Evolutionary conservation across 2,888 invertebrate genomes (phyloP).

Genomic region (Autographa gamma): DNA sequence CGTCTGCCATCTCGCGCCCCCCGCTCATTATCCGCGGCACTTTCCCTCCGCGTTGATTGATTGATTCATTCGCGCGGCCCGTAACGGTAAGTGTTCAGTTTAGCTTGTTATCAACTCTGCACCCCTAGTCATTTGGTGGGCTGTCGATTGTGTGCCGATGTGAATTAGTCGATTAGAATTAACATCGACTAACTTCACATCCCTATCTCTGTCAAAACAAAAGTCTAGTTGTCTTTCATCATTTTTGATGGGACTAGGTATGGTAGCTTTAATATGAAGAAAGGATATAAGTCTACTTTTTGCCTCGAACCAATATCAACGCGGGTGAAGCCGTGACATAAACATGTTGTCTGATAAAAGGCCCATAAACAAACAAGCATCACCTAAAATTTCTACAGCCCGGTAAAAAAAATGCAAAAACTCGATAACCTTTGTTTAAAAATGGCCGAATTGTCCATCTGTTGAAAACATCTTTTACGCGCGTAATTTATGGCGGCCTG

Average conservation of each 20-base stretch:
- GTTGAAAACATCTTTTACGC: conserved; percentile 65
- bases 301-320: no score
- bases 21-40: conserved; percentile 70
- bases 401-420: conserved; percentile 38
- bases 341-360: no score
- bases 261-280: no score
- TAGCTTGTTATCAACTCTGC: conserved; percentile 75
- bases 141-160: conserved; percentile 44
- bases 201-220: no score
- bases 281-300: no score
- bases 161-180: neutral
- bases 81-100: conserved; percentile 78
- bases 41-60: conserved; percentile 70
- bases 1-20: conserved; percentile 52
- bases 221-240: no score
- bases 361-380: neutral
- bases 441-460: conserved; percentile 51
- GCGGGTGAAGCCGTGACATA: no score
- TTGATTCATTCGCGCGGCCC: conserved; percentile 73
- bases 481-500: conserved; percentile 64
- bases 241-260: no score
- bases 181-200: neutral
- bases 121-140: conserved; percentile 55
- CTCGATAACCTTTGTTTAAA: conserved; percentile 37
- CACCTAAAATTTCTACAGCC: conserved; percentile 22